phyloP scores from a whole-genome alignment of 2,797 vertebrate species.

The Betta splendens region DNA sequence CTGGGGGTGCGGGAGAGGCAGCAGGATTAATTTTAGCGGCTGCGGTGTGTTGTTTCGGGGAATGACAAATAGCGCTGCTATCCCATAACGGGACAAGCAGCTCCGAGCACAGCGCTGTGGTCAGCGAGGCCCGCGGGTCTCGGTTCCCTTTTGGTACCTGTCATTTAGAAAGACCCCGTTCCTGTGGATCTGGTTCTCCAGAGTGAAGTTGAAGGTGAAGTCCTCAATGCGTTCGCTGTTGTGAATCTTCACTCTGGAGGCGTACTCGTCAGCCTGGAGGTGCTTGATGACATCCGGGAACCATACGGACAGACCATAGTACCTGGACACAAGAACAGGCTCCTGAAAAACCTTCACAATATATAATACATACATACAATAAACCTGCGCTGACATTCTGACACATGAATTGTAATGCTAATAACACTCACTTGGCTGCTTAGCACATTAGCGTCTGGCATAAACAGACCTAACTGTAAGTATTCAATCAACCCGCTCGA shows the following conservation, averaged over 20 bases:
- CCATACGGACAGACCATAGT: conserved; percentile 97
- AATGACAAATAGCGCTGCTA: conserved; percentile 45
- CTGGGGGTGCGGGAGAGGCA: conserved; percentile 61
- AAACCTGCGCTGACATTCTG: too few species aligned
- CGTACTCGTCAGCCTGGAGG: conserved; percentile 92
- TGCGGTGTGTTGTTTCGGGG: conserved; percentile 43
- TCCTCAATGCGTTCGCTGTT: conserved; percentile 85
- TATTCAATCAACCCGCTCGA: not conserved
- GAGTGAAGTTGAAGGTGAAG: conserved; percentile 95
- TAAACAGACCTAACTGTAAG: too few species aligned
- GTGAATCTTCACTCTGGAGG: conserved; percentile 87
- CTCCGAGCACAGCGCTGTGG: conserved; percentile 13
- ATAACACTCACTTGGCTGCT: too few species aligned
- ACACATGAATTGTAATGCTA: too few species aligned
- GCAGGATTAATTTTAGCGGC: conserved; percentile 54
- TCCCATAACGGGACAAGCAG: conserved; percentile 31
- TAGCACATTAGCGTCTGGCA: too few species aligned
- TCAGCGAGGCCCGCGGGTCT: conserved; percentile 1
- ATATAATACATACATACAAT: too few species aligned
- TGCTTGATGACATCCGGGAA: conserved; percentile 99
- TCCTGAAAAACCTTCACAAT: too few species aligned
- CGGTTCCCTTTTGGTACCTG: conserved; percentile 78
- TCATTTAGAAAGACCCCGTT: conserved; percentile 90
- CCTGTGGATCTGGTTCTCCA: conserved; percentile 95
- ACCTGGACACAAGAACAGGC: conserved; percentile 82